These are phyloP conservation scores for Simalia tracyae DNA, from an alignment of 2,797 vertebrate genomes.

Conservation along the genomic window DNA sequence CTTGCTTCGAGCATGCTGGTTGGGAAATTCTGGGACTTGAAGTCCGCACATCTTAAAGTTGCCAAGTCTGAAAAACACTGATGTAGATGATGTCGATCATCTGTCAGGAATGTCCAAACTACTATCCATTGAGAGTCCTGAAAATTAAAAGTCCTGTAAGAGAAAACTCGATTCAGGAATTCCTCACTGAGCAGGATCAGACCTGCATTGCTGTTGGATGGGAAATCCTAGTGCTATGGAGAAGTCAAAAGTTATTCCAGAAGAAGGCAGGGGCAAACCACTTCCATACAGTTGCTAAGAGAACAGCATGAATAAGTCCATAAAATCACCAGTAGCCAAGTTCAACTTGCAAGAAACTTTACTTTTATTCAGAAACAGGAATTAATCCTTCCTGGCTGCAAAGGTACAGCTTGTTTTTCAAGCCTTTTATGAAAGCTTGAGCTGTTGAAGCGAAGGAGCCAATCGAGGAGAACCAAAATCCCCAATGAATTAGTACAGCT, in stretches of 20 bases:
- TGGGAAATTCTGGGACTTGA: no score
- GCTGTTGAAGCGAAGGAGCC: not conserved
- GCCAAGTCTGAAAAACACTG: no score
- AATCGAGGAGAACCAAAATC: not conserved
- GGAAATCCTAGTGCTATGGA: not conserved
- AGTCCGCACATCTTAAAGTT: no score
- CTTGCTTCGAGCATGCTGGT: no score
- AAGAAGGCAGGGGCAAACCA: not conserved
- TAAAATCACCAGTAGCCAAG: not conserved
- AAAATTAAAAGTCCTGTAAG: not conserved
- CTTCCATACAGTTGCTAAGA: not conserved
- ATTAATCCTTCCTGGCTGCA: slow-evolving; percentile 47
- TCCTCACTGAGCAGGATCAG: not conserved
- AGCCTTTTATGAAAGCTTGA: not conserved
- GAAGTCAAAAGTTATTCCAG: not conserved
- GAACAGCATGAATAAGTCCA: not conserved
- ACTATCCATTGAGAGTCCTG: no score
- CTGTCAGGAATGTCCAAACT: no score
- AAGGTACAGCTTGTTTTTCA: not conserved
- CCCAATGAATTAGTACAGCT: not conserved
- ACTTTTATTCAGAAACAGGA: slow-evolving; percentile 39
- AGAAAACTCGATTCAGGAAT: not conserved
- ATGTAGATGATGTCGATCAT: no score
- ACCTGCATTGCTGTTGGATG: not conserved
- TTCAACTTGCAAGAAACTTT: not conserved